Evolutionary conservation across 2,888 invertebrate species (phyloP).

Genomic region (Operophtera brumata): DNA sequence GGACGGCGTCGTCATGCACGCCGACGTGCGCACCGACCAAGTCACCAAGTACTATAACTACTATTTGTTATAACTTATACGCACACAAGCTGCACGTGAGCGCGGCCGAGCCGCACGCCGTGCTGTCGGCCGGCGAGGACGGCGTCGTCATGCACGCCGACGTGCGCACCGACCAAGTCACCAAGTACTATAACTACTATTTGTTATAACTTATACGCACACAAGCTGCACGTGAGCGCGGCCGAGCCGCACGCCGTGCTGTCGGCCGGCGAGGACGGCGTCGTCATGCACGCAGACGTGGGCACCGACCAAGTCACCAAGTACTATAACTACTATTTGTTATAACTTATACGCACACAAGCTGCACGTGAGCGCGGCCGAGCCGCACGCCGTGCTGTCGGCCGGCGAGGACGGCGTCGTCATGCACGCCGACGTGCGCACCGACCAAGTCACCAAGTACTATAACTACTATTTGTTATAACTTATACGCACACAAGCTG

Average conservation of each 20-base stretch:
- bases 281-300: conserved; percentile 90
- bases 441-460: conserved; percentile 80
- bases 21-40: conserved; percentile 88
- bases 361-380: background rate
- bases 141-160: conserved; percentile 90
- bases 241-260: conserved; percentile 75
- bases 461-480: background rate
- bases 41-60: conserved; percentile 70
- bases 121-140: conserved; percentile 95
- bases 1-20: conserved; percentile 89
- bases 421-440: conserved; percentile 90
- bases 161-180: conserved; percentile 85
- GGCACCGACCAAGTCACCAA: conserved; percentile 82
- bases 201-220: background rate
- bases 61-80: background rate
- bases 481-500: background rate
- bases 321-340: conserved; percentile 47
- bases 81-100: background rate
- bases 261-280: conserved; percentile 94
- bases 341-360: too few relatives aligned
- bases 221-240: background rate
- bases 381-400: conserved; percentile 82
- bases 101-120: conserved; percentile 50
- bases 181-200: conserved; percentile 53
- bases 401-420: conserved; percentile 94